A percentile compares a stretch with the other conserved stretches of the same genome.
Evolutionary conservation across 2,888 invertebrate species (phyloP).

Genomic region (Leptinotarsa peninsularis): DNA sequence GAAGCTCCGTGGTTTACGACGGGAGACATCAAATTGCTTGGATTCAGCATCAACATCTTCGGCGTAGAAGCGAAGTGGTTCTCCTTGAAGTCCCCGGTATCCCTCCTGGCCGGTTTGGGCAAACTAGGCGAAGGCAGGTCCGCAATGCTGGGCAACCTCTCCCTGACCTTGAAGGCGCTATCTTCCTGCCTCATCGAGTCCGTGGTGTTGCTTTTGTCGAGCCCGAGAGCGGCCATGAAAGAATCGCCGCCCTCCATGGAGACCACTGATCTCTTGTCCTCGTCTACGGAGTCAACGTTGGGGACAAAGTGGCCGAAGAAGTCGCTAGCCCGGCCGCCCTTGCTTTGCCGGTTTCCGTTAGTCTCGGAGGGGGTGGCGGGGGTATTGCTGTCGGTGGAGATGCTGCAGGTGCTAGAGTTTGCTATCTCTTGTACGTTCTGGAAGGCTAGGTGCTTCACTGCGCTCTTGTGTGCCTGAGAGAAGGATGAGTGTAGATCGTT

Average conservation of each 20-base stretch:
- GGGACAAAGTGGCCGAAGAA: constrained; percentile 46
- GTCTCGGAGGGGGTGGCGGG: constrained; percentile 21
- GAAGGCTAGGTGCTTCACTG: constrained; percentile 68
- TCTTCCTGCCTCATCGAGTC: constrained; percentile 37
- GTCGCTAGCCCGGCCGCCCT: constrained; percentile 42
- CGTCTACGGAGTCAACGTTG: constrained; percentile 5
- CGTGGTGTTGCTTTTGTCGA: constrained; percentile 45
- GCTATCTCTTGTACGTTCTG: constrained; percentile 55
- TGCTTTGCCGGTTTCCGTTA: constrained; percentile 28
- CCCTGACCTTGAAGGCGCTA: constrained; percentile 22
- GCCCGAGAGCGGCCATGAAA: constrained; percentile 56
- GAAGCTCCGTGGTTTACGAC: constrained; percentile 28
- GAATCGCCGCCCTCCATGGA: constrained; percentile 54
- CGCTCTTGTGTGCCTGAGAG: constrained; percentile 66
- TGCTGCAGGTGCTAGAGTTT: constrained; percentile 30
- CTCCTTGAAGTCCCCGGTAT: constrained; percentile 34
- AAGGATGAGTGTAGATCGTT: no score
- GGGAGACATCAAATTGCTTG: neutral
- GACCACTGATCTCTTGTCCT: constrained; percentile 13
- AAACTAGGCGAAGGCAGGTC: constrained; percentile 31
- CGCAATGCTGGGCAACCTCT: constrained; percentile 26
- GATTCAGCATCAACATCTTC: constrained; percentile 30
- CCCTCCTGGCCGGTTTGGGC: constrained; percentile 31
- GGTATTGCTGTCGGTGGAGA: constrained; percentile 25
- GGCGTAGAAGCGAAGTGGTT: constrained; percentile 48